Evolutionary conservation across 1,140 invertebrate species (phyloP).

Genomic region (Psix sp.): DNA sequence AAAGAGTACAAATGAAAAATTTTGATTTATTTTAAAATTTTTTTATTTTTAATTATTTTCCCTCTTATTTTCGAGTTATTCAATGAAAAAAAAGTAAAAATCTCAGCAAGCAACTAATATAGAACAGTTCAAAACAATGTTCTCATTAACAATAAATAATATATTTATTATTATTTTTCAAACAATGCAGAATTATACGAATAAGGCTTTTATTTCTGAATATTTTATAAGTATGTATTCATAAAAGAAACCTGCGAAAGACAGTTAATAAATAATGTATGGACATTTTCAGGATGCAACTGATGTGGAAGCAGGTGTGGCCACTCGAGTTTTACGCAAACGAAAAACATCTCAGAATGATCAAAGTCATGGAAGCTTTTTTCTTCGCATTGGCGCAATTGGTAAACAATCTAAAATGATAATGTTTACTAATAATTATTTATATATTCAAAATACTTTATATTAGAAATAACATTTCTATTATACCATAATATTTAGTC

Average conservation of each 20-base stretch:
- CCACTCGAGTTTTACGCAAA: slow-evolving; percentile 83
- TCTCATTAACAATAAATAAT: slow-evolving; percentile 32
- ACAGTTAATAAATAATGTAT: not conserved
- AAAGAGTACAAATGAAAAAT: too few relatives aligned
- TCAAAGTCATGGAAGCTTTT: slow-evolving; percentile 96
- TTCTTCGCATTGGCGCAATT: slow-evolving; percentile 95
- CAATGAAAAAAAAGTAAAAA: slow-evolving; percentile 5
- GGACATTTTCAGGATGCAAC: slow-evolving; percentile 73
- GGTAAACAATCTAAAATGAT: slow-evolving; percentile 79
- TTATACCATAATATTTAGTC: too few relatives aligned
- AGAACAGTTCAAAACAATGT: slow-evolving; percentile 31
- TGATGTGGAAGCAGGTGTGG: slow-evolving; percentile 84
- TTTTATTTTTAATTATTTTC: slow-evolving; percentile 11
- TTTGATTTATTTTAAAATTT: too few relatives aligned
- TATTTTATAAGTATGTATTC: not conserved
- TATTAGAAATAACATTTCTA: too few relatives aligned
- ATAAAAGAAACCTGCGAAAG: not conserved
- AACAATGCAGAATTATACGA: not conserved
- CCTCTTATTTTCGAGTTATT: slow-evolving; percentile 4
- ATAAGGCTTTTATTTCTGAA: not conserved
- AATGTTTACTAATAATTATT: too few relatives aligned
- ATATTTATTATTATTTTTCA: not conserved
- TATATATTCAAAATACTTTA: too few relatives aligned
- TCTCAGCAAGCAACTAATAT: slow-evolving; percentile 24
- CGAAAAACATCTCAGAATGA: slow-evolving; percentile 95